Percentiles rank a stretch among this genome's conserved stretches.
Conservation (phyloP, 2,888 invertebrate species). For the Mythimna vitellina region DNA sequence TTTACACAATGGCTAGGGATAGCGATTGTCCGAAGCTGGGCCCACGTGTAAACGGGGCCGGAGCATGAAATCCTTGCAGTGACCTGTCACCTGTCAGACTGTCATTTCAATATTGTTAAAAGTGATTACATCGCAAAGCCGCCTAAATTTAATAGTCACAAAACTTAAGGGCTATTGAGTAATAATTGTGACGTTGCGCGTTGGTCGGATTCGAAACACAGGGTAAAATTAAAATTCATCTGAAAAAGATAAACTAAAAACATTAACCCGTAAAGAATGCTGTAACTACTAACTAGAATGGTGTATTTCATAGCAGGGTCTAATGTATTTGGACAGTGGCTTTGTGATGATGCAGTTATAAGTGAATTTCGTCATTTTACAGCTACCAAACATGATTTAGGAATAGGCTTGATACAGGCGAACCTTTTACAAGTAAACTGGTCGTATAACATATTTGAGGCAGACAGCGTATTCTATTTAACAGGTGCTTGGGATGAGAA, state of each 20-base stretch:
- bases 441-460: conserved; percentile 83
- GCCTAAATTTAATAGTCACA: no score
- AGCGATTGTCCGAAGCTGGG: no score
- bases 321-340: conserved; percentile 87
- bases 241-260: not conserved
- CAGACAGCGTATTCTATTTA: conserved; percentile 72
- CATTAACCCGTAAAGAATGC: not conserved
- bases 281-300: conserved; percentile 29
- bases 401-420: conserved; percentile 51
- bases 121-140: no score
- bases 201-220: no score
- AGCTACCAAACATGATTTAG: conserved; percentile 52
- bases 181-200: no score
- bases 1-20: no score
- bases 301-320: conserved; percentile 80
- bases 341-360: conserved; percentile 67
- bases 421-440: conserved; percentile 77
- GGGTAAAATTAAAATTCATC: not conserved
- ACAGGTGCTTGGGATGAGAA: conserved; percentile 78
- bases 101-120: no score
- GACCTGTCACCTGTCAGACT: no score
- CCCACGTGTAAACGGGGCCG: no score
- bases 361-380: conserved; percentile 70
- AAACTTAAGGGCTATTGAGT: no score
- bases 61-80: no score